Conservation (phyloP, 2,113 vertebrate genomes). For the Larimichthys crocea region DNA sequence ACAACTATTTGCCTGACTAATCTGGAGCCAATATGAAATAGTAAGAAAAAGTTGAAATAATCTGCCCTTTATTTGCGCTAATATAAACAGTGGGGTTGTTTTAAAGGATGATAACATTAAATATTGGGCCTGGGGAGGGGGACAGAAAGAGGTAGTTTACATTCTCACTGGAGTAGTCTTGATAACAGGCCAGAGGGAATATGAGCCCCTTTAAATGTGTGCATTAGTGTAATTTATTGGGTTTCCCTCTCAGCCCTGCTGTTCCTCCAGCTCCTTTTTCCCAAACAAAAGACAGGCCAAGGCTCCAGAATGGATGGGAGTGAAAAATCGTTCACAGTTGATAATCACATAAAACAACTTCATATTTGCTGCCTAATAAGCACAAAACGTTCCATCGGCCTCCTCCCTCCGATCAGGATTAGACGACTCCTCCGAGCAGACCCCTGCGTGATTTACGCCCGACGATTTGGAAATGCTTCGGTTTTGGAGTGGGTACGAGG, state of each 20-base stretch:
- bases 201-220: constrained; percentile 87
- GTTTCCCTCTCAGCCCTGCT: constrained; percentile 80
- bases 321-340: constrained; percentile 86
- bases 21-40: constrained; percentile 72
- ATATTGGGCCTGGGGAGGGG: constrained; percentile 81
- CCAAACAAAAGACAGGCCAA: constrained; percentile 85
- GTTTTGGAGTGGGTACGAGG: constrained; percentile 79
- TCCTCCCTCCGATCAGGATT: constrained; percentile 92
- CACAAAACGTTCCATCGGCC: constrained; percentile 92
- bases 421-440: constrained; percentile 90
- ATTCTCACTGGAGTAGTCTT: constrained; percentile 87
- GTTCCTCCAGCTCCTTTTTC: constrained; percentile 73
- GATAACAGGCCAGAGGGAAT: constrained; percentile 89
- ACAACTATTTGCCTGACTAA: constrained; percentile 77
- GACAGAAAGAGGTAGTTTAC: constrained; percentile 85
- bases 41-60: constrained; percentile 80
- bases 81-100: constrained; percentile 86
- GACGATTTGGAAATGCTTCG: constrained; percentile 90
- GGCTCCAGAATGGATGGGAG: constrained; percentile 80
- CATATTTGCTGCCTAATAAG: constrained; percentile 98
- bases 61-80: constrained; percentile 82
- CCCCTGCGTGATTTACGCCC: constrained; percentile 90
- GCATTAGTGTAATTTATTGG: constrained; percentile 90
- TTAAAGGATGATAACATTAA: constrained; percentile 87
- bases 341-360: constrained; percentile 93